Conservation (phyloP, 2,888 invertebrate species). For the Cecidostiba fungosa region DNA sequence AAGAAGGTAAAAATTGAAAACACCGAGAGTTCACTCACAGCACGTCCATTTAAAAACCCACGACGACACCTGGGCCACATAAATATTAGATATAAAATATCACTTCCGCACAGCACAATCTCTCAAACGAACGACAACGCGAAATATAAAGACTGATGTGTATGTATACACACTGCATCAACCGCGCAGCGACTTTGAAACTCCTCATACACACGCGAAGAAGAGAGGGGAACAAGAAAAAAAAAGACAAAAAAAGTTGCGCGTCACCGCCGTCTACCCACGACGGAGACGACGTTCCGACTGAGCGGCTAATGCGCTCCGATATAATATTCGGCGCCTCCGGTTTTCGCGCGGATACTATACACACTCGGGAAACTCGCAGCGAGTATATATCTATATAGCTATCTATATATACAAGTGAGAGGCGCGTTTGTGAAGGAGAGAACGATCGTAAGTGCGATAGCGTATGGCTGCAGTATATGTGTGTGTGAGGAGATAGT, state of each 20-base stretch:
- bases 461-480: not conserved
- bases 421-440: not conserved
- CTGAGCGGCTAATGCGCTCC: slow-evolving; percentile 8
- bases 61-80: no score
- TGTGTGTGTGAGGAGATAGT: not conserved
- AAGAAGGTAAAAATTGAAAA: no score
- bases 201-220: not conserved
- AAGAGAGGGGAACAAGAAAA: not conserved
- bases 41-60: no score
- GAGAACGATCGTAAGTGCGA: not conserved
- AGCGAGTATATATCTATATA: not conserved
- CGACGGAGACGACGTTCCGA: slow-evolving; percentile 37
- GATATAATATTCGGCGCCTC: slow-evolving; percentile 10
- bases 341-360: not conserved
- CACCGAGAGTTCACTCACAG: no score
- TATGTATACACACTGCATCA: no score
- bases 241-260: not conserved
- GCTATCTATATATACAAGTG: not conserved
- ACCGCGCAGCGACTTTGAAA: not conserved
- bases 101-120: no score
- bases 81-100: no score
- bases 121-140: no score
- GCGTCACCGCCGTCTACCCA: slow-evolving; percentile 9
- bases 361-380: not conserved
- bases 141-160: no score